These are phyloP conservation scores for Channa maculata DNA, from an alignment of 2,113 vertebrate genomes.

Conservation along the genomic window DNA sequence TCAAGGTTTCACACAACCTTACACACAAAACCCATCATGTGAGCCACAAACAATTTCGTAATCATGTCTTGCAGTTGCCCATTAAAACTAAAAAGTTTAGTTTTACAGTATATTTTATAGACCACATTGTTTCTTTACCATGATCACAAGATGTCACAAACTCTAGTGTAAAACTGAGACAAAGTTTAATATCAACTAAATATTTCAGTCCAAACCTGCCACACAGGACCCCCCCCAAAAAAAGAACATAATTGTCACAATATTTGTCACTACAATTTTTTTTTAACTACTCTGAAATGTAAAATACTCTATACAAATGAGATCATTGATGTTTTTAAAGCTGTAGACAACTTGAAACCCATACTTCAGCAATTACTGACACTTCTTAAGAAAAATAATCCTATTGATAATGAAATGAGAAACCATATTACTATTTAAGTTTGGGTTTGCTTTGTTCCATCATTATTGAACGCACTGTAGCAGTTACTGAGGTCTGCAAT, in stretches of 20 bases:
- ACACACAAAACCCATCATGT: slow-evolving; percentile 38
- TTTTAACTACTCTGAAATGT: slow-evolving; percentile 30
- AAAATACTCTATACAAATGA: slow-evolving; percentile 25
- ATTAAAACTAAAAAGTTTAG: slow-evolving; percentile 42
- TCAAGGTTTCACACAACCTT: slow-evolving; percentile 47
- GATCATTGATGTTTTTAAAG: slow-evolving; percentile 25
- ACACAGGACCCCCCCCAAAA: background rate
- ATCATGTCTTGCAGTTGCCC: slow-evolving; percentile 48
- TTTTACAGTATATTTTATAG: slow-evolving; percentile 35
- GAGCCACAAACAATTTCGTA: slow-evolving; percentile 29
- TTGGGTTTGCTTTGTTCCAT: slow-evolving; percentile 1
- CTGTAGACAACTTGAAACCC: slow-evolving; percentile 26
- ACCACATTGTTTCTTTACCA: slow-evolving; percentile 22
- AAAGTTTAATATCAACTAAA: slow-evolving; percentile 37
- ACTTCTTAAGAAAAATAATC: background rate
- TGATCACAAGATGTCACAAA: slow-evolving; percentile 28
- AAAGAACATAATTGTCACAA: slow-evolving; percentile 45
- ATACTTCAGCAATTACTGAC: background rate
- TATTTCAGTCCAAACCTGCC: slow-evolving; percentile 45
- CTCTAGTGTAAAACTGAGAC: slow-evolving; percentile 45
- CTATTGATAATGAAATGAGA: background rate
- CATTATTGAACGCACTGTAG: background rate
- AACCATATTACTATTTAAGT: slow-evolving; percentile 5
- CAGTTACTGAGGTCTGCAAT: slow-evolving; percentile 35
- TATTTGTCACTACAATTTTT: slow-evolving; percentile 42